Conservation (phyloP, 2,797 vertebrate genomes). For the Phataginus tricuspis region DNA sequence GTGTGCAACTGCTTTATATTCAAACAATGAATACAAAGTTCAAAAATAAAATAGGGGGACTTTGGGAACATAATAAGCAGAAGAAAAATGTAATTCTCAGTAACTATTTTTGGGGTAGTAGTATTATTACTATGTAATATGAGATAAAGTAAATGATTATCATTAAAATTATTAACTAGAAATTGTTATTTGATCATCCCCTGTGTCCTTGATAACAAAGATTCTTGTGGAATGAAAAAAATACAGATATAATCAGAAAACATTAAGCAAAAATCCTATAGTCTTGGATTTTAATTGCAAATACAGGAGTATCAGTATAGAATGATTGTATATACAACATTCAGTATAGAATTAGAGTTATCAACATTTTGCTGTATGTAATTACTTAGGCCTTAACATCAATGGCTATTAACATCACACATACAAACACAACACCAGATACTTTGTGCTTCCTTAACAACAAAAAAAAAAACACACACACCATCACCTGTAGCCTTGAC, state of each 20-base stretch:
- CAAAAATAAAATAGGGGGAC: not conserved
- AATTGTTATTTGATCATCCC: not conserved
- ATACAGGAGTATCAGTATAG: not conserved
- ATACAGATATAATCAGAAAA: not conserved
- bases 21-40: not conserved
- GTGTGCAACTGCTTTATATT: not conserved
- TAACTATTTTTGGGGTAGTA: not conserved
- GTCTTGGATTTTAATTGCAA: not conserved
- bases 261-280: not conserved
- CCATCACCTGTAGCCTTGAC: not conserved
- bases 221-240: not conserved
- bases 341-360: not conserved
- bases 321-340: not conserved
- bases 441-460: not conserved
- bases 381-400: not conserved
- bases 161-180: not conserved
- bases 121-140: not conserved
- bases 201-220: not conserved
- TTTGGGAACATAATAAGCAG: not conserved
- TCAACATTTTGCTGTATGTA: not conserved
- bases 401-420: not conserved
- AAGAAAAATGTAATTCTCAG: not conserved
- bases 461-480: not conserved
- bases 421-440: not conserved
- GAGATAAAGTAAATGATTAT: not conserved